These are phyloP conservation scores for Sinhomidia bicolor DNA, from an alignment of 2,888 invertebrate genomes.

Conservation along the genomic window DNA sequence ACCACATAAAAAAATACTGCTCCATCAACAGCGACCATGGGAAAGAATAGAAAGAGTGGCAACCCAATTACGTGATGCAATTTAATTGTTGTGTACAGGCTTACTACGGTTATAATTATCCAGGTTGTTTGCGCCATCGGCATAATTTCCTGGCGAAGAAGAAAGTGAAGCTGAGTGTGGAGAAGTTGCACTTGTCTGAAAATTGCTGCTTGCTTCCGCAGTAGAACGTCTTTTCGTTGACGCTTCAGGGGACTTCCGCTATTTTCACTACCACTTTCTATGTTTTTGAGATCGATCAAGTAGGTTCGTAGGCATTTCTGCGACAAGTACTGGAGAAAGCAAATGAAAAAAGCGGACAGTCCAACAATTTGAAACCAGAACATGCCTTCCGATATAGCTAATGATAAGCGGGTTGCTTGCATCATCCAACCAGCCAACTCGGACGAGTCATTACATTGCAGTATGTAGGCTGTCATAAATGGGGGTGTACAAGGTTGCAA, in stretches of 20 bases:
- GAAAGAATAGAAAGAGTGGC: constrained; percentile 42
- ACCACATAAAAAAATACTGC: constrained; percentile 48
- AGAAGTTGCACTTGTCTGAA: constrained; percentile 43
- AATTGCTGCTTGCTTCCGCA: constrained; percentile 8
- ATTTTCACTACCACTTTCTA: too few species aligned
- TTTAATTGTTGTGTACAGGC: constrained; percentile 29
- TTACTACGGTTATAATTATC: constrained; percentile 19
- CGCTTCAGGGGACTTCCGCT: too few species aligned
- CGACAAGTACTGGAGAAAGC: constrained; percentile 20
- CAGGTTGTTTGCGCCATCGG: background rate
- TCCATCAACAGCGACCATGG: constrained; percentile 27
- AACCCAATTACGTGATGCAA: constrained; percentile 13
- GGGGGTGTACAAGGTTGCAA: constrained; percentile 46
- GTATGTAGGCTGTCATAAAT: constrained; percentile 28
- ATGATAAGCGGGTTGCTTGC: background rate
- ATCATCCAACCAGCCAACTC: background rate
- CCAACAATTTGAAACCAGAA: constrained; percentile 59
- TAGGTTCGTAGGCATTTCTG: constrained; percentile 29
- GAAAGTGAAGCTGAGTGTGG: background rate
- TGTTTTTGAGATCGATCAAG: too few species aligned
- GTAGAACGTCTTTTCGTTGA: too few species aligned
- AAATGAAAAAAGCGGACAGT: constrained; percentile 38
- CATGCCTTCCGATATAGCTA: constrained; percentile 30
- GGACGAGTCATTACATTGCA: background rate
- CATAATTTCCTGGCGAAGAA: background rate